Evolutionary conservation across 2,888 invertebrate species (phyloP).

Genomic region (Archaeoteleia sp.): DNA sequence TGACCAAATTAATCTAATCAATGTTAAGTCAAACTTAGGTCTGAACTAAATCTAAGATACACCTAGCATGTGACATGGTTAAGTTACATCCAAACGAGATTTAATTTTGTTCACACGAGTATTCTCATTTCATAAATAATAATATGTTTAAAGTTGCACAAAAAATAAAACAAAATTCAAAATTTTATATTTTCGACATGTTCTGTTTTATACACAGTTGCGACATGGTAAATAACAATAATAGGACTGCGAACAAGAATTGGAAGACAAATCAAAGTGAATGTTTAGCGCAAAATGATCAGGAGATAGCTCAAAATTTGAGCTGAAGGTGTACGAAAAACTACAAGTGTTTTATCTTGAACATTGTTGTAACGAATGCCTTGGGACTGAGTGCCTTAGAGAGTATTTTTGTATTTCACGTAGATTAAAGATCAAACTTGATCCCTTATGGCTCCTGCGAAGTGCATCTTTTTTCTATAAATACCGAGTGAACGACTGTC

Average conservation of each 20-base stretch:
- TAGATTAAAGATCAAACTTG: conserved; percentile 35
- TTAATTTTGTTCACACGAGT: no score
- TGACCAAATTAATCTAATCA: no score
- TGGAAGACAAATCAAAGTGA: neutral
- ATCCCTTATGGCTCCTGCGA: conserved; percentile 36
- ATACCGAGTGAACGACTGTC: conserved; percentile 40
- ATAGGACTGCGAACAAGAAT: conserved; percentile 1
- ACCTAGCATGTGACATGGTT: no score
- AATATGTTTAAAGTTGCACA: no score
- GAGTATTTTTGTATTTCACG: conserved; percentile 53
- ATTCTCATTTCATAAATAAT: no score
- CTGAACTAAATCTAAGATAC: no score
- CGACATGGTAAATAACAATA: neutral
- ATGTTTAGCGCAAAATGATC: conserved; percentile 2
- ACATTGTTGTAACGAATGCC: conserved; percentile 41
- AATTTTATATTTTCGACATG: no score
- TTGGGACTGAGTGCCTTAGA: conserved; percentile 53
- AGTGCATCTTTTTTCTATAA: conserved; percentile 46
- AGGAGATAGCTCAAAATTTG: conserved; percentile 17
- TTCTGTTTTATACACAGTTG: no score
- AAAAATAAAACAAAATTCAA: no score
- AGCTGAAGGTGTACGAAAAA: conserved; percentile 38
- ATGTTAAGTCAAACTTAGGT: no score
- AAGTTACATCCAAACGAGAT: no score
- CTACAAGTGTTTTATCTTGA: conserved; percentile 38